Evolutionary conservation across 92 coral and sea anemone genomes (phyloP).

Genomic region (Epizoanthus ramosus): DNA sequence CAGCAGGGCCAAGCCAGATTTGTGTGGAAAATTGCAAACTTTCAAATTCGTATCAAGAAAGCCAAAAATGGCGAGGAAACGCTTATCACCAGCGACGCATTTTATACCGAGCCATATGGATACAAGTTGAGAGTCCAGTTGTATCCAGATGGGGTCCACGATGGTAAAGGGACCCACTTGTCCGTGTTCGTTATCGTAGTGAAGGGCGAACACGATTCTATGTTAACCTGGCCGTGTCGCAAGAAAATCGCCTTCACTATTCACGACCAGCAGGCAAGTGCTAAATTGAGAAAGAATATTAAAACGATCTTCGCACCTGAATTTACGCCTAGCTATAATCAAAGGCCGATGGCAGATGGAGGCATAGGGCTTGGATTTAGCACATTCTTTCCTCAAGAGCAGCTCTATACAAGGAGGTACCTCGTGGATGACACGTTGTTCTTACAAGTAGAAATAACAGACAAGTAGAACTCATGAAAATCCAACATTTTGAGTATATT

Average conservation of each 20-base stretch:
- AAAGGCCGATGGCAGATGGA: conserved; percentile 39
- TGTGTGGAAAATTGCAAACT: conserved; percentile 50
- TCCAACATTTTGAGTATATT: too few relatives aligned
- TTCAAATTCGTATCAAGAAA: conserved; percentile 35
- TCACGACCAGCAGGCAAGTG: conserved; percentile 45
- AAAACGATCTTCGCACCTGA: conserved; percentile 32
- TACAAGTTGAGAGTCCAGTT: conserved; percentile 47
- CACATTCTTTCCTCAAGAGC: conserved; percentile 46
- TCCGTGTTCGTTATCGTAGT: conserved; percentile 49
- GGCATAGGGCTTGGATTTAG: conserved; percentile 45
- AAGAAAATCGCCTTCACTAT: conserved; percentile 50
- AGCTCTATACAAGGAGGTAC: conserved; percentile 41
- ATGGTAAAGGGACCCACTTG: conserved; percentile 44
- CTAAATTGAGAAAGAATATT: conserved; percentile 42
- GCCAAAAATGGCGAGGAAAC: conserved; percentile 34
- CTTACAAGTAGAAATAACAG: conserved; percentile 41
- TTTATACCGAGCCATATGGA: conserved; percentile 50
- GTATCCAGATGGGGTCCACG: conserved; percentile 50
- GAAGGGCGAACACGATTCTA: conserved; percentile 56
- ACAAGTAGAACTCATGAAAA: too few relatives aligned
- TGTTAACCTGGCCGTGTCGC: conserved; percentile 57
- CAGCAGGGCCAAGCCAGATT: not conserved
- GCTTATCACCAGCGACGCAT: conserved; percentile 44
- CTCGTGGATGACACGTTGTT: conserved; percentile 50
- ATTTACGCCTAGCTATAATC: conserved; percentile 9